Evolutionary conservation across 2,888 invertebrate genomes (phyloP), one percentile per base, ranked within the genome.

Genomic region (Dynastes maya): DNA sequence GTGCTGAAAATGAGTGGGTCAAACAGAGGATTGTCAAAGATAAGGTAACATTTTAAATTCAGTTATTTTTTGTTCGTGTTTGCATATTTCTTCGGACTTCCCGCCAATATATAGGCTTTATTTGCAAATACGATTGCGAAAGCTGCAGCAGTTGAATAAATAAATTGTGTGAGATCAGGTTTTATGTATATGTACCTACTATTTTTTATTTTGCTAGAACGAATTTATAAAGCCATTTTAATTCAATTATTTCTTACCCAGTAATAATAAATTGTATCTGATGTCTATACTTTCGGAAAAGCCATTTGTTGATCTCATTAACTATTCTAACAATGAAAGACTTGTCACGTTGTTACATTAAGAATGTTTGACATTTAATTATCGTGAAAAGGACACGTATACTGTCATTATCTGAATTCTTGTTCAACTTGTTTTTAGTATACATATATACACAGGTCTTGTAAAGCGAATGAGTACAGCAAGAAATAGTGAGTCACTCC

Each of bases 1-100:
- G 94, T 82, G 93, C 93, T 77, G 96, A 97, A 88, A 96, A 96
- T 86, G 96, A 96, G 88, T 96, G 95, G 93, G 92, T 96, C 86
- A 96, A 96, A 88, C 92, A 93, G 80, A 92, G 93, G 82, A 91
- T 97, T 82, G 93, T 94, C 1, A 92, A 94, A 83, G 94, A 94
- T 85, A 94, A 94, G 91, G 96, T 96, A 90, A 80, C 27, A 68
- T 16, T 40, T 29, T 67, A 58, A 16, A 37, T 37, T 37, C 5
- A 37, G 5, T 37, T 58, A 45, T 45, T 9, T 45, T 45, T 8
- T 45, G 45, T 45, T 8, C 2, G 11, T 45, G 11, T 9, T 11
- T 11, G 2, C 9, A 11, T 45, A 45, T 45, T 45, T 45, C 11
- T 6, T 45, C 11, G 45, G 45, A 45, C 11, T 45, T 45, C 8